These are phyloP conservation scores for Hypsibius dujardini DNA, from an alignment of 1,140 invertebrate species.

Conservation along the genomic window DNA sequence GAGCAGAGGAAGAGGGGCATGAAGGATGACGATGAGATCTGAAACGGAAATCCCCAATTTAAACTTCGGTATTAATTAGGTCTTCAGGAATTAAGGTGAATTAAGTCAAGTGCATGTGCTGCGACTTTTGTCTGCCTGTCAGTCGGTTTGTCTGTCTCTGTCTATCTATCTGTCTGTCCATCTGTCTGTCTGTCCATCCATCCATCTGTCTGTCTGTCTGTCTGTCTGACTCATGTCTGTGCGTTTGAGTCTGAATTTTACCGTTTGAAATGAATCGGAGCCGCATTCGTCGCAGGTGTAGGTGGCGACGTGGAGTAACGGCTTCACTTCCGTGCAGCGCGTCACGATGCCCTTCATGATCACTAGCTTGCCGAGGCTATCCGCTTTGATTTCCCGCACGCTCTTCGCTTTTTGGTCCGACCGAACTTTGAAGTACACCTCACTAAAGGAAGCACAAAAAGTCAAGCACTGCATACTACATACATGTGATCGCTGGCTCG, in stretches of 20 bases:
- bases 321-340: constrained; percentile 88
- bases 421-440: constrained; percentile 76
- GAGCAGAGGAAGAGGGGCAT: constrained; percentile 74
- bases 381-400: constrained; percentile 77
- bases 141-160: too few relatives aligned
- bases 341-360: constrained; percentile 88
- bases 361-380: constrained; percentile 76
- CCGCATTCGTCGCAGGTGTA: constrained; percentile 98
- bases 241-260: constrained; percentile 32
- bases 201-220: too few relatives aligned
- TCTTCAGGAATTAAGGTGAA: too few relatives aligned
- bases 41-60: too few relatives aligned
- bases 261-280: constrained; percentile 89
- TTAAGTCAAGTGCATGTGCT: neutral
- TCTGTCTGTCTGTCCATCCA: too few relatives aligned
- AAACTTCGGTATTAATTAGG: too few relatives aligned
- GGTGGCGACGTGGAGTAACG: constrained; percentile 81
- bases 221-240: too few relatives aligned
- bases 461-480: too few relatives aligned
- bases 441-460: constrained; percentile 45
- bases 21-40: constrained; percentile 50
- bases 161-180: too few relatives aligned
- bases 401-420: constrained; percentile 53
- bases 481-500: too few relatives aligned
- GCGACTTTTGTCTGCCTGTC: too few relatives aligned